Evolutionary conservation across 2,888 invertebrate species (phyloP).

Genomic region (Pandemis cinnamomeana): DNA sequence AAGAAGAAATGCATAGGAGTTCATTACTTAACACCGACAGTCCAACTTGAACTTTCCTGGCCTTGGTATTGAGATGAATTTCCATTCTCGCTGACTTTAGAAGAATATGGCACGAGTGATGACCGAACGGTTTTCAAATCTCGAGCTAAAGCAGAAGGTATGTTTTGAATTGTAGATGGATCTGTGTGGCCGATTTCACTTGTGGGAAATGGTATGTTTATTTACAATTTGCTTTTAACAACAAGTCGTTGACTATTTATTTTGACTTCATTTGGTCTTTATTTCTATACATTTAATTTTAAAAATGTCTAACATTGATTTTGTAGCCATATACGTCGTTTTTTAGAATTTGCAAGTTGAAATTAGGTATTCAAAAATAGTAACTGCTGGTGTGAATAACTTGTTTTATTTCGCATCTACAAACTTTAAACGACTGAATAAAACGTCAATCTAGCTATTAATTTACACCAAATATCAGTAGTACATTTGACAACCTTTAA

Average conservation of each 20-base stretch:
- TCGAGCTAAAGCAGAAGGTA: background rate
- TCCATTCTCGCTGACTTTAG: constrained; percentile 28
- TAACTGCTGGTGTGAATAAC: background rate
- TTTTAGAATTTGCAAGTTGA: no score
- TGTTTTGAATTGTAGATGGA: background rate
- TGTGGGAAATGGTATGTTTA: constrained; percentile 17
- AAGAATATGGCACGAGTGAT: constrained; percentile 1
- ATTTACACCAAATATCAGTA: background rate
- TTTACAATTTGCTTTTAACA: background rate
- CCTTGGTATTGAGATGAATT: constrained; percentile 38
- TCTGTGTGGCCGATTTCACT: constrained; percentile 30
- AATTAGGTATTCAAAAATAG: no score
- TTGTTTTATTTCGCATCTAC: background rate
- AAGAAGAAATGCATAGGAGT: constrained; percentile 61
- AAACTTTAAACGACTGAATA: background rate
- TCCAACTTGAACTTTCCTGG: constrained; percentile 36
- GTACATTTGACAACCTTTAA: background rate
- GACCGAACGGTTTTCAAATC: constrained; percentile 11
- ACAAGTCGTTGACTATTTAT: background rate
- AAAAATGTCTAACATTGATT: no score
- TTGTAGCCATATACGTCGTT: no score
- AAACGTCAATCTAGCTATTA: constrained; percentile 1
- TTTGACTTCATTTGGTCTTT: background rate
- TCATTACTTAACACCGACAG: constrained; percentile 39
- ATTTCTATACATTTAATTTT: background rate